A percentile compares a stretch with the other conserved stretches of the same genome.
Evolutionary conservation across 2,113 vertebrate genomes (phyloP).

Genomic region (Trachemys scripta): DNA sequence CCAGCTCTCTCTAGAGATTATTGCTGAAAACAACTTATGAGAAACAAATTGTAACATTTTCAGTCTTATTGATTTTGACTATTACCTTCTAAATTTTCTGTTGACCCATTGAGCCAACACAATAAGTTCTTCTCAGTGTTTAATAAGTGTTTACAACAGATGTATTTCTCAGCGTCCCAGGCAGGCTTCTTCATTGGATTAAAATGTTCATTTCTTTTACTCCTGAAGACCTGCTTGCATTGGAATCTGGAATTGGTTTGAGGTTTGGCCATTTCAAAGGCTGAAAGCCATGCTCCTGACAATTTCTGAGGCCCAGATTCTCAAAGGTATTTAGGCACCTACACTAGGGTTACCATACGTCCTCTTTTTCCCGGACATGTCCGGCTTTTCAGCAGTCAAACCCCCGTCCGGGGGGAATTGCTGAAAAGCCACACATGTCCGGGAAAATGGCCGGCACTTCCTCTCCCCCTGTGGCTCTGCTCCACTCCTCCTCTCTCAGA

Average conservation of each 20-base stretch:
- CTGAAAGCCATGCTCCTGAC: not conserved
- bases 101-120: constrained; percentile 36
- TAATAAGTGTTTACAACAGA: constrained; percentile 65
- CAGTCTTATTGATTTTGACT: not conserved
- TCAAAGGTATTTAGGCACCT: not conserved
- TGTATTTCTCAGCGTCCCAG: constrained; percentile 39
- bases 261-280: constrained; percentile 14
- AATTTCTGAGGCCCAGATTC: not conserved
- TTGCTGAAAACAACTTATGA: not conserved
- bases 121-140: constrained; percentile 44
- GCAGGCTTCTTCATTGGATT: constrained; percentile 29
- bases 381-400: too few relatives aligned
- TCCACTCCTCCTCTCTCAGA: too few relatives aligned
- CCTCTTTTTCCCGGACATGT: too few relatives aligned
- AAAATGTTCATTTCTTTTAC: constrained; percentile 66
- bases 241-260: constrained; percentile 27
- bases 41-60: not conserved
- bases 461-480: too few relatives aligned
- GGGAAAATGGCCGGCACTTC: too few relatives aligned
- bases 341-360: too few relatives aligned
- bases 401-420: too few relatives aligned
- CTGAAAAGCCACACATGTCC: too few relatives aligned
- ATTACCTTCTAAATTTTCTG: constrained; percentile 47
- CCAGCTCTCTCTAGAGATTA: not conserved
- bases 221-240: constrained; percentile 29